phyloP scores from a whole-genome alignment of 2,797 vertebrate species.

The Gymnocypris eckloni region DNA sequence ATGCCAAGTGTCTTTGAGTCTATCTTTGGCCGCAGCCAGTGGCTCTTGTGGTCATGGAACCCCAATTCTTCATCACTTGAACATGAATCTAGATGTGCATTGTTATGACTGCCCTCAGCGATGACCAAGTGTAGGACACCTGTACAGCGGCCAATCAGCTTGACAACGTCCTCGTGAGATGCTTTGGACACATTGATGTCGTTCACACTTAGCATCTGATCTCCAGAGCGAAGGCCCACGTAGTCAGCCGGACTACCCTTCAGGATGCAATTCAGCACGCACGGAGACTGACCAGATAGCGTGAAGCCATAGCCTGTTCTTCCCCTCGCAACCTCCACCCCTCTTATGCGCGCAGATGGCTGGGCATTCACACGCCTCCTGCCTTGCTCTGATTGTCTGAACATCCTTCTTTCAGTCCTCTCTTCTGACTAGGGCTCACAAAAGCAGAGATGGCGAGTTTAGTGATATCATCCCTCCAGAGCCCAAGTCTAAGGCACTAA shows the following conservation, averaged over 20 bases:
- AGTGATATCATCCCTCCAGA: conserved; percentile 68
- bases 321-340: conserved; percentile 92
- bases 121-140: conserved; percentile 92
- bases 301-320: conserved; percentile 95
- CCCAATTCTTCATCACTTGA: conserved; percentile 94
- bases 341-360: conserved; percentile 76
- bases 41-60: conserved; percentile 81
- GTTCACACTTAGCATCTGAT: conserved; percentile 91
- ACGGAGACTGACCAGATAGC: conserved; percentile 92
- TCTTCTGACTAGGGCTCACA: conserved; percentile 58
- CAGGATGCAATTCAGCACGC: conserved; percentile 90
- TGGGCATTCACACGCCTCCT: conserved; percentile 74
- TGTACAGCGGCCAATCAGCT: conserved; percentile 93
- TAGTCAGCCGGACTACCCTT: conserved; percentile 95
- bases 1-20: conserved; percentile 94
- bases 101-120: conserved; percentile 77
- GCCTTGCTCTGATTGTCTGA: conserved; percentile 75
- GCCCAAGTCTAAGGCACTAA: conserved; percentile 63
- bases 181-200: conserved; percentile 94
- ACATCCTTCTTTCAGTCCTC: conserved; percentile 76
- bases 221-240: conserved; percentile 90
- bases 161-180: conserved; percentile 96
- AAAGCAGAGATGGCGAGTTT: conserved; percentile 63
- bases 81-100: conserved; percentile 83
- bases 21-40: conserved; percentile 86